Evolutionary conservation across 92 coral and sea anemone species (phyloP), one percentile per base, ranked within the genome.

Genomic region (Bergia puertoricense): DNA sequence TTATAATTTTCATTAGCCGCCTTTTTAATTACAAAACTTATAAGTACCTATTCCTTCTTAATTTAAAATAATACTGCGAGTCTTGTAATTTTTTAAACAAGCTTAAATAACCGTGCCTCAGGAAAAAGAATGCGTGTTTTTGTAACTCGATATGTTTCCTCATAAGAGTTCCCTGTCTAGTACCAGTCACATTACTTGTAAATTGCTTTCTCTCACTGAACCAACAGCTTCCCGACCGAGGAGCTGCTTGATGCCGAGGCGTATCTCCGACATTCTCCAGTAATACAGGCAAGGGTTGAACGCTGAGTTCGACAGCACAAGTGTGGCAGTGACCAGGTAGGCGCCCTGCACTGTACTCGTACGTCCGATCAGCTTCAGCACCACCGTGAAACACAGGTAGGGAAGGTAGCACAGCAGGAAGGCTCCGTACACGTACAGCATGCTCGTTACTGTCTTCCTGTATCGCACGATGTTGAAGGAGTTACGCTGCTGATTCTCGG

Each of bases 341-440:
- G 86, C 86, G 3, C 86, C 75, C 14, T 81, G 86, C 4, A 81
- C 86, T 13, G 86, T 41, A 42, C 40, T 65, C 50, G 86, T 81
- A 59, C 86, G 86, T 9, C 86, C 86, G 10, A 81, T 46, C 38
- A 81, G 76, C 72, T 81, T 81, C 57, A 81, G 86, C 50, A 76
- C 75, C 59, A 88, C 87, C 20, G 90, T 89, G n/a, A 91, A 88
- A 50, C 87, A 85, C 50, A 91, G 75, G 71, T 91, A 91, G 41
- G 93, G 93, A n/a, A 91, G 45, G 51, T 91, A 91, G 37, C 93
- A 91, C 39, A 91, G 36, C 18, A 91, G 79, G 74, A 91, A 91
- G 59, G 85, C 54, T 42, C 91, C 89, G 39, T 91, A 91, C 48
- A 91, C 91, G 15, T 88, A 88, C 82, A 88, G 81, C 93, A 91